Evolutionary conservation across 2,888 invertebrate genomes (phyloP).

Genomic region (Drosophila falleni): DNA sequence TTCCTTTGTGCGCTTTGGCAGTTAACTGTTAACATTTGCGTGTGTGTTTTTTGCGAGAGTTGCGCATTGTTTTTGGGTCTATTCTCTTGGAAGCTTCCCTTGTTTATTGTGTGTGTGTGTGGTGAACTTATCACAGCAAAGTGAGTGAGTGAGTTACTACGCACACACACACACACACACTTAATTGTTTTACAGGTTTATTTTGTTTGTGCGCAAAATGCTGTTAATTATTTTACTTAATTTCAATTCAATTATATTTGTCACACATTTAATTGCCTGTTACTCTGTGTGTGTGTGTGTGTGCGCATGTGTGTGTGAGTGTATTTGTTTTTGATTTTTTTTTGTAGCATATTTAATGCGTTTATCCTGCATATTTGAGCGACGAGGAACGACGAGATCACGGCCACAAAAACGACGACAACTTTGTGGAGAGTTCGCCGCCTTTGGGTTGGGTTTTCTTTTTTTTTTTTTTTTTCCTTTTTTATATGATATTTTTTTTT

Average conservation of each 20-base stretch:
- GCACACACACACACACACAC: constrained; percentile 8
- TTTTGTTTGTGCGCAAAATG: constrained; percentile 30
- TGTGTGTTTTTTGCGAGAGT: constrained; percentile 25
- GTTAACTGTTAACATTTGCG: constrained; percentile 59
- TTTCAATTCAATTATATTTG: constrained; percentile 23
- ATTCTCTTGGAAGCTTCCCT: constrained; percentile 22
- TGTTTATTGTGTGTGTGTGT: constrained; percentile 39
- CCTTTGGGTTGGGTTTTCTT: constrained; percentile 45
- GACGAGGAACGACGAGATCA: constrained; percentile 61
- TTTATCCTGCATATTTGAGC: constrained; percentile 40
- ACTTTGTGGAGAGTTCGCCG: constrained; percentile 33
- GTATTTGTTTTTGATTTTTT: constrained; percentile 7
- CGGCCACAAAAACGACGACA: constrained; percentile 59
- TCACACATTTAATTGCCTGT: not conserved
- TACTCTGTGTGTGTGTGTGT: not conserved
- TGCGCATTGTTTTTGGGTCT: constrained; percentile 57
- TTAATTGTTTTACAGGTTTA: constrained; percentile 35
- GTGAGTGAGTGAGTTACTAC: constrained; percentile 42
- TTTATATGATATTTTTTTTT: constrained; percentile 3
- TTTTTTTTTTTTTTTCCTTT: constrained; percentile 20
- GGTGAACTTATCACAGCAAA: constrained; percentile 57
- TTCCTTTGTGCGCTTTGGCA: constrained; percentile 46
- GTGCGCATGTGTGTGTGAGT: not conserved
- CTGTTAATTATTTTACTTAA: constrained; percentile 19
- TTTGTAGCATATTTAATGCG: constrained; percentile 52